Conservation (phyloP, 2,113 vertebrate genomes). For the Hippocampus abdominalis region DNA sequence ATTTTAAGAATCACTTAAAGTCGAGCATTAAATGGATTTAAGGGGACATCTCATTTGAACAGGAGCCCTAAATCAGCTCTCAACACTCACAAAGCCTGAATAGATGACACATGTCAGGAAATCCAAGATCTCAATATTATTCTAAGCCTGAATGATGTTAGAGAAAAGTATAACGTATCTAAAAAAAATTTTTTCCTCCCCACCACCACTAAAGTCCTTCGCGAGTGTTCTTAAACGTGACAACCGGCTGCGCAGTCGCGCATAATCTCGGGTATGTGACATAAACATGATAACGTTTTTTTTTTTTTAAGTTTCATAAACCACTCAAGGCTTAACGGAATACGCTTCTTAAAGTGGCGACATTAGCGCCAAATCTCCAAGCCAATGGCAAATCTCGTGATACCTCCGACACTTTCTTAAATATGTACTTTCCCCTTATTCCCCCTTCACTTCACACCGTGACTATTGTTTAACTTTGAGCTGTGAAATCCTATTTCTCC, state of each 20-base stretch:
- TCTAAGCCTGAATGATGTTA: slow-evolving; percentile 67
- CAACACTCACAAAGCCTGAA: slow-evolving; percentile 66
- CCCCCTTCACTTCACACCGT: slow-evolving; percentile 29
- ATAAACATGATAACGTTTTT: slow-evolving; percentile 60
- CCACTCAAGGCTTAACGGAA: slow-evolving; percentile 64
- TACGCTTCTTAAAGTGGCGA: slow-evolving; percentile 57
- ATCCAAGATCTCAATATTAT: slow-evolving; percentile 70
- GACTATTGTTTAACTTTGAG: slow-evolving; percentile 54
- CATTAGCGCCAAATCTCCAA: slow-evolving; percentile 52
- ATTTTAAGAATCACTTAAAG: slow-evolving; percentile 70
- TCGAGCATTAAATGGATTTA: slow-evolving; percentile 61
- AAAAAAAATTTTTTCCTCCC: slow-evolving; percentile 26
- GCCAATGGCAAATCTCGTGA: slow-evolving; percentile 44
- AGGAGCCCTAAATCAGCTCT: slow-evolving; percentile 62
- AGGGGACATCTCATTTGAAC: slow-evolving; percentile 67
- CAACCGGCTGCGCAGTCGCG: slow-evolving; percentile 57
- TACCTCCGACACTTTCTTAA: slow-evolving; percentile 52
- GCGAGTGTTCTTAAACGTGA: slow-evolving; percentile 61
- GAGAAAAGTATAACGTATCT: slow-evolving; percentile 59
- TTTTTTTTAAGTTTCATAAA: slow-evolving; percentile 55
- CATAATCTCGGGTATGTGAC: slow-evolving; percentile 66
- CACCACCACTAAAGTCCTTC: slow-evolving; percentile 31
- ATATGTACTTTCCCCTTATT: slow-evolving; percentile 32
- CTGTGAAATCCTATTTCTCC: slow-evolving; percentile 49
- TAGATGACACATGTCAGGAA: slow-evolving; percentile 70